Evolutionary conservation across 2,797 vertebrate species (phyloP).

Genomic region (Anableps anableps): DNA sequence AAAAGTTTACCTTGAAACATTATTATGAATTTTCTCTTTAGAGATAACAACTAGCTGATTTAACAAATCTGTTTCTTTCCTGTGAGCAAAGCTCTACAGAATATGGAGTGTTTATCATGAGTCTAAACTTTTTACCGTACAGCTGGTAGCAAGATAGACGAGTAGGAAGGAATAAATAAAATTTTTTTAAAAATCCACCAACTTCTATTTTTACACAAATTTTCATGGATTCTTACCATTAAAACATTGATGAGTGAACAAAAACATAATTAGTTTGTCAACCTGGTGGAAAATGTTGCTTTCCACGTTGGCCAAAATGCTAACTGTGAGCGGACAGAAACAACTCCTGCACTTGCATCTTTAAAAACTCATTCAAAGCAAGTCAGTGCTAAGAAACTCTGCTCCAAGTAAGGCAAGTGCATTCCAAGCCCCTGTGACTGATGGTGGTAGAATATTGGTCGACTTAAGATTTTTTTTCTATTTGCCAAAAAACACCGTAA

Average conservation of each 20-base stretch:
- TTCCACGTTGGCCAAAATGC: neutral
- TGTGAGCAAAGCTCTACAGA: neutral
- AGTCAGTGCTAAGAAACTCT: neutral
- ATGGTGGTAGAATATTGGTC: neutral
- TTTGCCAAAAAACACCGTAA: constrained; percentile 1
- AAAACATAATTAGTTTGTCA: neutral
- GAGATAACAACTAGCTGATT: neutral
- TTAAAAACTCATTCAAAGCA: neutral
- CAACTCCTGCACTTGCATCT: neutral
- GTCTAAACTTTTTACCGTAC: neutral
- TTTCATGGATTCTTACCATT: neutral
- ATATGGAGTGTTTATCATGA: neutral
- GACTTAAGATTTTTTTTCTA: neutral
- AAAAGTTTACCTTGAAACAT: neutral
- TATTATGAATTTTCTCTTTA: neutral
- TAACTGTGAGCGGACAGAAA: neutral
- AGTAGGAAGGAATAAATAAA: neutral
- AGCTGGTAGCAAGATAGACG: neutral
- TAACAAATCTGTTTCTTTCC: neutral
- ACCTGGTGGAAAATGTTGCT: neutral
- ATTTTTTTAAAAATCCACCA: neutral
- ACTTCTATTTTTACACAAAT: neutral
- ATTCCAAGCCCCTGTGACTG: neutral
- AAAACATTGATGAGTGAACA: neutral
- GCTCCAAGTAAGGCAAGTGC: constrained; percentile 2